A percentile compares a stretch with the other conserved stretches of the same genome.
Evolutionary conservation across 2,888 invertebrate genomes (phyloP).

Genomic region (Cataglyphis rosenhaueri): DNA sequence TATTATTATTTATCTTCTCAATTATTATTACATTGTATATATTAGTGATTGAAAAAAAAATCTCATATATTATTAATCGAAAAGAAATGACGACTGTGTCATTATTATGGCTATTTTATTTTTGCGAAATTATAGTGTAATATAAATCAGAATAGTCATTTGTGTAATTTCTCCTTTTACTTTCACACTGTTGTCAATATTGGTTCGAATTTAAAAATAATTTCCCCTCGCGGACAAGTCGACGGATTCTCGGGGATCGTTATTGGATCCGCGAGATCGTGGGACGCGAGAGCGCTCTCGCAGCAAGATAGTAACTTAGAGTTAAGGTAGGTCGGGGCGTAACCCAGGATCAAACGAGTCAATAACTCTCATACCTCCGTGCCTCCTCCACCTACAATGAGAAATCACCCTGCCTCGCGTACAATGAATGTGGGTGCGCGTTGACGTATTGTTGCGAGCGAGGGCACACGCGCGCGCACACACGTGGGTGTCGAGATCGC

Average conservation of each 20-base stretch:
- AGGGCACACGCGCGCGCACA: slow-evolving; percentile 16
- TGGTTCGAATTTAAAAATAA: slow-evolving; percentile 1
- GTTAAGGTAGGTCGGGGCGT: slow-evolving; percentile 83
- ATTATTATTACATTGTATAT: not conserved
- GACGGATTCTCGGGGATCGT: slow-evolving; percentile 49
- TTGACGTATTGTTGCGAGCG: slow-evolving; percentile 69
- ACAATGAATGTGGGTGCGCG: slow-evolving; percentile 80
- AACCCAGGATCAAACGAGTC: slow-evolving; percentile 82
- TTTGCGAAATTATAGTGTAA: not conserved
- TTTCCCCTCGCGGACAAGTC: not conserved
- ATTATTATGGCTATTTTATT: not conserved
- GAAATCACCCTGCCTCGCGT: slow-evolving; percentile 74
- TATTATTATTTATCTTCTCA: not conserved
- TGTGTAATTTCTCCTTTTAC: not conserved
- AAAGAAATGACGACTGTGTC: not conserved
- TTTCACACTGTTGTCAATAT: not conserved
- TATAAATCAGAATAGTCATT: slow-evolving; percentile 22
- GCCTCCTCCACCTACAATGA: slow-evolving; percentile 80
- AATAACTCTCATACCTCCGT: slow-evolving; percentile 78
- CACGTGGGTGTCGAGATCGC: slow-evolving; percentile 48
- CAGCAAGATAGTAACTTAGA: slow-evolving; percentile 78
- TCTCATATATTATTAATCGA: not conserved
- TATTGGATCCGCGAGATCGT: slow-evolving; percentile 56
- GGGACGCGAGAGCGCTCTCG: slow-evolving; percentile 70
- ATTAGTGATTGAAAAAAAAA: not conserved